A percentile compares a stretch with the other conserved stretches of the same genome.
These are phyloP conservation scores for Muscicapa adusta DNA, from an alignment of 2,113 vertebrate genomes.

Conservation along the genomic window DNA sequence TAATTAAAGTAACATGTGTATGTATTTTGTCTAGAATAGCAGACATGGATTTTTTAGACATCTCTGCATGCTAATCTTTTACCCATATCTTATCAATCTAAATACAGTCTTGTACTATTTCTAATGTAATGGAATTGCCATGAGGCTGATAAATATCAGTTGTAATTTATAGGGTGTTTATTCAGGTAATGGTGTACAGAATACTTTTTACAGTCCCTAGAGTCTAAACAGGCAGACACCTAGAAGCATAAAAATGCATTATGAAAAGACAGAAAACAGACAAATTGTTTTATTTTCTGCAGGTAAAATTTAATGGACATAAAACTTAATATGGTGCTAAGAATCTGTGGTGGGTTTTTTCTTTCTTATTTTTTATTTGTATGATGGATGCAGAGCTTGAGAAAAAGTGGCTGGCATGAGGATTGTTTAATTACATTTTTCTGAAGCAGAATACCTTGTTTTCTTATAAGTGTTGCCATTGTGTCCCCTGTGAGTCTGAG, in stretches of 20 bases:
- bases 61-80: conserved; percentile 52
- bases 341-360: neutral
- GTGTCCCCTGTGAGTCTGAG: neutral
- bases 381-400: neutral
- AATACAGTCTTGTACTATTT: conserved; percentile 24
- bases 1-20: conserved; percentile 62
- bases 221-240: conserved; percentile 47
- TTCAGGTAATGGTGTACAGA: conserved; percentile 55
- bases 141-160: conserved; percentile 49
- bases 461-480: neutral
- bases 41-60: neutral
- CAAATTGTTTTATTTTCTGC: conserved; percentile 53
- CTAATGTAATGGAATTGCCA: conserved; percentile 41
- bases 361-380: neutral
- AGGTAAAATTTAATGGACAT: conserved; percentile 59
- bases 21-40: conserved; percentile 13
- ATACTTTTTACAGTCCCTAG: conserved; percentile 46
- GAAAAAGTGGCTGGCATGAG: neutral
- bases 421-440: conserved; percentile 25
- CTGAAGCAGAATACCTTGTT: neutral
- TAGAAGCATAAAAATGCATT: conserved; percentile 59
- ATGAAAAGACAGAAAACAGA: conserved; percentile 61
- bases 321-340: conserved; percentile 47
- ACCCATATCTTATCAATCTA: conserved; percentile 53
- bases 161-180: conserved; percentile 69